Conservation (phyloP, 2,888 invertebrate species). For the Rhimphoctona megacephalus region DNA sequence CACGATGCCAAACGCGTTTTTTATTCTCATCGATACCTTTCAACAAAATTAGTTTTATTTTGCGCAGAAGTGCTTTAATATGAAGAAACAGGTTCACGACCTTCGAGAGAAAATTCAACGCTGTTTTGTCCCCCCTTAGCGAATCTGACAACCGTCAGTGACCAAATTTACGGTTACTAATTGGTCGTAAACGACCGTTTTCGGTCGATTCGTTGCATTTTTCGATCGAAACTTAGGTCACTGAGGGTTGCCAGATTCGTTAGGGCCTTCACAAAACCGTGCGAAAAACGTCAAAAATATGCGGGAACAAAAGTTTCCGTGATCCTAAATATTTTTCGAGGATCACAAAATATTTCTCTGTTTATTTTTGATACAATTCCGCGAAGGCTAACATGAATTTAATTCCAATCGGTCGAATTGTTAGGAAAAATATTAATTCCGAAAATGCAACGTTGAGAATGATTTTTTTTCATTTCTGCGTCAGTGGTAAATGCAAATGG, state of each 20-base stretch:
- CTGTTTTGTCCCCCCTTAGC: not conserved
- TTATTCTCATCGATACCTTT: not conserved
- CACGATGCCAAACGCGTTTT: constrained; percentile 1
- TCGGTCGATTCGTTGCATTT: too few relatives aligned
- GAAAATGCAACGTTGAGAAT: not conserved
- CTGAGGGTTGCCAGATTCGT: too few relatives aligned
- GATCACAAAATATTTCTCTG: not conserved
- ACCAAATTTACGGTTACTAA: too few relatives aligned
- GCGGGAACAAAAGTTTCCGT: too few relatives aligned
- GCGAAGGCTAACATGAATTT: too few relatives aligned
- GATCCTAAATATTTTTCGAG: not conserved
- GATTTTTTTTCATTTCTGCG: not conserved
- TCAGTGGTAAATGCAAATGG: not conserved
- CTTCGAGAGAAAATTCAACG: not conserved
- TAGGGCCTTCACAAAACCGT: too few relatives aligned
- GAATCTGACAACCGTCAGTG: too few relatives aligned
- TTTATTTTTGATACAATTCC: not conserved
- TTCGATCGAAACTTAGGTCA: too few relatives aligned
- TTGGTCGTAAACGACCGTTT: too few relatives aligned
- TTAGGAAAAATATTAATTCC: not conserved
- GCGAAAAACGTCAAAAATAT: not conserved
- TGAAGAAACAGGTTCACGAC: not conserved
- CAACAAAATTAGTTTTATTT: not conserved
- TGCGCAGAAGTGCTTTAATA: too few relatives aligned
- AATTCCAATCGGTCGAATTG: not conserved